phyloP scores from a whole-genome alignment of 2,113 vertebrate genomes.

The Mirza zaza region DNA sequence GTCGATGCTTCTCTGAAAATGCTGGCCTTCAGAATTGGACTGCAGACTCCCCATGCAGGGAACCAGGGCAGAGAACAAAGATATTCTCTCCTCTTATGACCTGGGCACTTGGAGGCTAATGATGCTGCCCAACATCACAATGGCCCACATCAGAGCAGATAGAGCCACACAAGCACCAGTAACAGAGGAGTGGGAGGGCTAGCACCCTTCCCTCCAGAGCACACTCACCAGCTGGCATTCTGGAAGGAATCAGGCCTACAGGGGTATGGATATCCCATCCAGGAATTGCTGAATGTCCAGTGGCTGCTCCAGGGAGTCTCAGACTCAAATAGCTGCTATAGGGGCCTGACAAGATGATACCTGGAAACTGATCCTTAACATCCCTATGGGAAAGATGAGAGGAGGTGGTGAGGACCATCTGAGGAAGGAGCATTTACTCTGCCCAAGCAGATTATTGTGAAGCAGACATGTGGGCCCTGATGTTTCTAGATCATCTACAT shows the following conservation, averaged over 20 bases:
- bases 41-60: accelerated
- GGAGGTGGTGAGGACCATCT: neutral
- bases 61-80: neutral
- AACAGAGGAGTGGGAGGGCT: neutral
- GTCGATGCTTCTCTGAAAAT: neutral
- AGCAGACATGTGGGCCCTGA: neutral
- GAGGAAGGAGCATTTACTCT: neutral
- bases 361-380: neutral
- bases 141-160: neutral
- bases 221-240: neutral
- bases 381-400: neutral
- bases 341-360: neutral
- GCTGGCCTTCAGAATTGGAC: neutral
- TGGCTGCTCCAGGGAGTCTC: neutral
- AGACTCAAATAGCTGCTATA: too few relatives aligned
- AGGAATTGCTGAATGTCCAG: neutral
- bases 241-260: neutral
- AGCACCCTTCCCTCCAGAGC: neutral
- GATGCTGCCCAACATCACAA: neutral
- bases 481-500: neutral
- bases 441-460: neutral
- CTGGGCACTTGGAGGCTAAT: neutral
- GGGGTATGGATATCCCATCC: neutral
- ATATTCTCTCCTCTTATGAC: neutral
- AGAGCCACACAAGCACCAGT: neutral